phyloP scores from a whole-genome alignment of 2,888 invertebrate species.

The Chelonus formosanus region DNA sequence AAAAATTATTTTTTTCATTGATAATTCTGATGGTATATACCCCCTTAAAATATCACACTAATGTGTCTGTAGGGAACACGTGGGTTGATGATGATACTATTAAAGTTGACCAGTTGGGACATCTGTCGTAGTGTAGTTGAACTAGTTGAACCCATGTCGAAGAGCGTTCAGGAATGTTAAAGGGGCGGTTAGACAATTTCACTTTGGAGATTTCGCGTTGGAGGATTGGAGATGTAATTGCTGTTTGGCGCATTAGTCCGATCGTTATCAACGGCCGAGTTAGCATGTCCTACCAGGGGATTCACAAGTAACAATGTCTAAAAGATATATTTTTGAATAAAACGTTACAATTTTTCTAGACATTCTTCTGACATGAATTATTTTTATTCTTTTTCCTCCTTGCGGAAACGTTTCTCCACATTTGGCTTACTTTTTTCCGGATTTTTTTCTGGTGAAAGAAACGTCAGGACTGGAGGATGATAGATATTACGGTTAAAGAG shows the following conservation, averaged over 20 bases:
- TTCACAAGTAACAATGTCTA: background rate
- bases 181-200: conserved; percentile 27
- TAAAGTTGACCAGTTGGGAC: conserved; percentile 26
- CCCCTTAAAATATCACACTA: background rate
- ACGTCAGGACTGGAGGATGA: conserved; percentile 13
- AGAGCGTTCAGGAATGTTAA: conserved; percentile 30
- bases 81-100: background rate
- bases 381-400: conserved; percentile 32
- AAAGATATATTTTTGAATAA: conserved; percentile 7
- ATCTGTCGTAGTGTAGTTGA: conserved; percentile 30
- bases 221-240: conserved; percentile 24
- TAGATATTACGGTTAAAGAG: conserved; percentile 26
- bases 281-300: conserved; percentile 20
- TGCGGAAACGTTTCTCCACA: conserved; percentile 30
- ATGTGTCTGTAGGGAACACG: background rate
- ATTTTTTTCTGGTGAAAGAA: conserved; percentile 27
- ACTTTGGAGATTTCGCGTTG: conserved; percentile 18
- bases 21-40: too few relatives aligned
- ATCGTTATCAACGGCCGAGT: conserved; percentile 26
- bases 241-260: conserved; percentile 28
- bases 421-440: conserved; percentile 29
- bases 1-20: too few relatives aligned
- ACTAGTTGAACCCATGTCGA: conserved; percentile 20
- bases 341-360: background rate
- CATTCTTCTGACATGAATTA: background rate